Percentiles rank a stretch among this genome's conserved stretches.
These are phyloP conservation scores for Forbesichthys papilliferus DNA, from an alignment of 2,113 vertebrate genomes.

Conservation along the genomic window DNA sequence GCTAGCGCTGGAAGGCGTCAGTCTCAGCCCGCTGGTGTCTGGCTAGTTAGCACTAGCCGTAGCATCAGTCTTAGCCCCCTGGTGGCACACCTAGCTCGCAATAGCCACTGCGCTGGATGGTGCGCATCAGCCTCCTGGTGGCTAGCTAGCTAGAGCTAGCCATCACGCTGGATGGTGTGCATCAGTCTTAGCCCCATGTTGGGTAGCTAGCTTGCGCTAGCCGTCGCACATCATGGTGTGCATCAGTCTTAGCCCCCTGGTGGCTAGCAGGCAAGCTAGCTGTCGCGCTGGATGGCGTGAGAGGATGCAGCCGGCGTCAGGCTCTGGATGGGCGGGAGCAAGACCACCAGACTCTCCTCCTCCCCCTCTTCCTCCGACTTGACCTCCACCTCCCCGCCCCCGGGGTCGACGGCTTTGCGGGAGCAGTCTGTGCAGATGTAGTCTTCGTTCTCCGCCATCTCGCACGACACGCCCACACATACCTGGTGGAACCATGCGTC, in stretches of 20 bases:
- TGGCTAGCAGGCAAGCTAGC: constrained; percentile 76
- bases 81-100: no score
- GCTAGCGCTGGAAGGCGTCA: background rate
- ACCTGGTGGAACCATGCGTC: constrained; percentile 99
- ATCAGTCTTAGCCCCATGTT: constrained; percentile 5
- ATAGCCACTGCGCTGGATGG: no score
- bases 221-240: constrained; percentile 73
- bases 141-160: constrained; percentile 76
- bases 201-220: constrained; percentile 72
- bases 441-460: constrained; percentile 98
- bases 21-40: background rate
- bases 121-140: no score
- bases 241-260: constrained; percentile 9
- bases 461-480: constrained; percentile 94
- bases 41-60: constrained; percentile 80
- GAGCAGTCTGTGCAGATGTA: constrained; percentile 96
- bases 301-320: constrained; percentile 41
- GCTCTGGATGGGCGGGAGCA: constrained; percentile 47
- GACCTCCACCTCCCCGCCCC: background rate
- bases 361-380: constrained; percentile 37
- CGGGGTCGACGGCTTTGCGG: constrained; percentile 68
- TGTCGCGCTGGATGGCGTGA: constrained; percentile 77
- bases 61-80: constrained; percentile 33
- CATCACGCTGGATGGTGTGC: constrained; percentile 68
- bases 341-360: constrained; percentile 58